These are phyloP conservation scores for Drosophila nigrodunni DNA, from an alignment of 1,140 invertebrate genomes.

Conservation along the genomic window DNA sequence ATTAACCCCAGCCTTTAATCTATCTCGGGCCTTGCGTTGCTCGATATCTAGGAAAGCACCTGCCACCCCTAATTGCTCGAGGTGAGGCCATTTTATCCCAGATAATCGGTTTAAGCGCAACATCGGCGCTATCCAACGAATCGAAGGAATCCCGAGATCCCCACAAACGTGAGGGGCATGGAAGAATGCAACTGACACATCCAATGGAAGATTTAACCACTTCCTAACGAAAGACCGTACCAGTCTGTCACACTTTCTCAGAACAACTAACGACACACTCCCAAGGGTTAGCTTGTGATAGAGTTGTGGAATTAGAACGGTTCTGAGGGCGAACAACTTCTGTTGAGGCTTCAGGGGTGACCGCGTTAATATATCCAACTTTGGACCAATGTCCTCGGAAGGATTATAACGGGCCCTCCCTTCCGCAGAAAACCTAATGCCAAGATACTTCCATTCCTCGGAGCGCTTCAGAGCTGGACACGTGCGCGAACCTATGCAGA, in stretches of 20 bases:
- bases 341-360: constrained; percentile 4
- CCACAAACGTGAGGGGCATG: constrained; percentile 14
- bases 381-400: constrained; percentile 1
- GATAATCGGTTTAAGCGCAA: not conserved
- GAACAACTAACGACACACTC: not conserved
- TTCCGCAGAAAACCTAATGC: not conserved
- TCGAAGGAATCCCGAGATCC: constrained; percentile 9
- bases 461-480: constrained; percentile 3
- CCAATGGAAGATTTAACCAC: constrained; percentile 12
- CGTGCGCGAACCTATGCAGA: not conserved
- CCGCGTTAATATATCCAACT: not conserved
- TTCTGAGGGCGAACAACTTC: constrained; percentile 2
- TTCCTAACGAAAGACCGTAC: constrained; percentile 2
- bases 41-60: too few relatives aligned
- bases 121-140: constrained; percentile 14
- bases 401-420: constrained; percentile 2
- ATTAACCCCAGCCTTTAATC: constrained; percentile 1
- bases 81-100: too few relatives aligned
- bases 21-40: constrained; percentile 2
- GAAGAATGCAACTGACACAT: constrained; percentile 18
- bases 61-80: too few relatives aligned
- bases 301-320: not conserved
- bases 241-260: not conserved
- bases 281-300: not conserved
- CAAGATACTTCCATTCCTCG: constrained; percentile 13